Evolutionary conservation across 1,140 invertebrate species (phyloP), one percentile per base, ranked within the genome.

Genomic region (Bombus cullumanus): DNA sequence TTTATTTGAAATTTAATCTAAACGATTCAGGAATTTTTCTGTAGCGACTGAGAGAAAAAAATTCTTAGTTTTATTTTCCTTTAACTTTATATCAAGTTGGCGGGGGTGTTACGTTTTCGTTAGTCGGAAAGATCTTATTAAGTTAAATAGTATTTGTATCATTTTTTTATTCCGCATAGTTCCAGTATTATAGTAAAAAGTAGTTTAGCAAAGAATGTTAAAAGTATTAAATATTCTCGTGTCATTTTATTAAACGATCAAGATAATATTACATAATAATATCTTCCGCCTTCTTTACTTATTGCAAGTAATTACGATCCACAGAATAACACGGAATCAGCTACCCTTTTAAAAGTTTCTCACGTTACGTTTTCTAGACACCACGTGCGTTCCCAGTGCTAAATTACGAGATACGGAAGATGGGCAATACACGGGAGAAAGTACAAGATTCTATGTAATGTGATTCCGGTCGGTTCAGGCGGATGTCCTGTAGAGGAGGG

Each of bases 401-500:
- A 71, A 84, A 84, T 84, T 78, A 86, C 72, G 15, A 53, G n/a
- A 34, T n/a, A 13, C 59, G 59, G 72, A 59, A 28, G 47, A 79
- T 22, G 22, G 37, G 3, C 10, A 4, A 18, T 31, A 6, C 10
- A 13, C 64, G 34, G n/a, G 66, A 71, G 6, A n/a, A 68, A 53
- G 43, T 53, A 81, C 9, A 34, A 41, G 34, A n/a, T 64, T 59
- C 37, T 13, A 25, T 34, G 88, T 86, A 89, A 90, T 81, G 34
- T 18, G 88, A 90, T 77, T 77, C 81, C 75, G 13, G 25, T n/a
- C 15, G 57, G 53, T 47, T 28, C 31, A 87, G 85, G 85, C 93
- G 93, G 93, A 94, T 86, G 93, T 93, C 93, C 93, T 92, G 91
- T 91, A 71, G 68, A n/a, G 84, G 73, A 78, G 83, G 87, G 88